Conservation (phyloP, 2,113 vertebrate species). For the Gnathonemus echidnorhynchus region DNA sequence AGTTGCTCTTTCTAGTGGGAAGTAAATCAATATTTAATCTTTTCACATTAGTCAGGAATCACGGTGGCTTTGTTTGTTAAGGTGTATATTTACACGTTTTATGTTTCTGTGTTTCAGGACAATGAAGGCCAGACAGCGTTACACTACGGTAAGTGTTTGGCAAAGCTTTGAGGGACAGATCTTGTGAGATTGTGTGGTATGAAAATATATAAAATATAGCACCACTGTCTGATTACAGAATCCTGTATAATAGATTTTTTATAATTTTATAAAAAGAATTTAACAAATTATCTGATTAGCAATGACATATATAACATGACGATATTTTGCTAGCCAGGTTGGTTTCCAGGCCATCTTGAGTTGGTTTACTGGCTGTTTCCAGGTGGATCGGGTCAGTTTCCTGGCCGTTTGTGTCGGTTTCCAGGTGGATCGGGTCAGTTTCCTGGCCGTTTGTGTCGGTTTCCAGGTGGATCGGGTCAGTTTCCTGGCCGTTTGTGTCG, state of each 20-base stretch:
- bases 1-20: slow-evolving; percentile 31
- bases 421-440: too few species aligned
- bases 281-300: neutral
- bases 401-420: neutral
- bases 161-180: neutral
- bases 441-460: too few species aligned
- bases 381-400: too few species aligned
- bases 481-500: neutral
- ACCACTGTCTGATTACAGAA: neutral
- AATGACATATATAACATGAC: neutral
- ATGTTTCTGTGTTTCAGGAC: slow-evolving; percentile 68
- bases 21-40: slow-evolving; percentile 51
- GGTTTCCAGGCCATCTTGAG: neutral
- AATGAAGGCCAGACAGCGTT: slow-evolving; percentile 93
- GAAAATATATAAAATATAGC: neutral
- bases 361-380: neutral
- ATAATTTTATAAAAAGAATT: neutral
- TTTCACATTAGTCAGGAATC: slow-evolving; percentile 39
- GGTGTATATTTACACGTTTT: neutral
- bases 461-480: neutral
- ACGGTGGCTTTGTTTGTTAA: neutral
- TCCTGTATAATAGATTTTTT: neutral
- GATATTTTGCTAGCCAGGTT: neutral
- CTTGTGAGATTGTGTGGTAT: neutral
- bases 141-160: slow-evolving; percentile 84